Evolutionary conservation across 2,888 invertebrate species (phyloP), one percentile per base, ranked within the genome.

Genomic region (Melanargia galathea): DNA sequence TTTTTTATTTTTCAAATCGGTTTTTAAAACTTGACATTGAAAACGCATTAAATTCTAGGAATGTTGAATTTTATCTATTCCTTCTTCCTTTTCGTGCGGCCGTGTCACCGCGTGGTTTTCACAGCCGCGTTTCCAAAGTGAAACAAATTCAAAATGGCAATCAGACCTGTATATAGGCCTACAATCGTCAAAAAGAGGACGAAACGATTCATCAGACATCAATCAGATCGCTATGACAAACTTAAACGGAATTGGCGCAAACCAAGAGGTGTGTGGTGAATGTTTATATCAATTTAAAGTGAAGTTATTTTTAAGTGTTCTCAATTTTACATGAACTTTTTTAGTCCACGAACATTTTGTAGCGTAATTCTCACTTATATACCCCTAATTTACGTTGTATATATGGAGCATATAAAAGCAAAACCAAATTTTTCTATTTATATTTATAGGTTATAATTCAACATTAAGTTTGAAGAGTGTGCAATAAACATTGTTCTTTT

Each of bases 191-290:
- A 99, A 93, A 99, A 99, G 93, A 95, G 99, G 91, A 97, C 97
- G 77, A 99, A 99, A 93, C 97, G 97, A 92, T 99, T 99, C 92
- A 98, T 97, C 81, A 95, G 99, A 73, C 99, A 99, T 92, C 99
- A 99, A 90, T 98, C 98, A 81, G 99, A 99, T 92, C 95, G 99
- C 86, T 99, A 99, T 95, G 95, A 95, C 74, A 98, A 98, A 92
- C 93, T 99, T 73, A 97, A 96, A 94, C 94, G 96, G 75, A 98
- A 97, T 94, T 99, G 99, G 99, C 96, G 99, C 85, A 99, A 99
- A 93, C 99, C 99, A 20, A 99, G 99, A 93, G 99, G 92, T 92
- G 22, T 61, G 46, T 16, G 57, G 35, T 54, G 48, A 52, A 62
- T 61, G 43, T 63, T 57, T 33, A 7, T 43, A 5, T 38, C 11